Percentiles rank a stretch among this genome's conserved stretches.
Evolutionary conservation across 2,888 invertebrate species (phyloP).

Genomic region (Dicyrtomina minuta): DNA sequence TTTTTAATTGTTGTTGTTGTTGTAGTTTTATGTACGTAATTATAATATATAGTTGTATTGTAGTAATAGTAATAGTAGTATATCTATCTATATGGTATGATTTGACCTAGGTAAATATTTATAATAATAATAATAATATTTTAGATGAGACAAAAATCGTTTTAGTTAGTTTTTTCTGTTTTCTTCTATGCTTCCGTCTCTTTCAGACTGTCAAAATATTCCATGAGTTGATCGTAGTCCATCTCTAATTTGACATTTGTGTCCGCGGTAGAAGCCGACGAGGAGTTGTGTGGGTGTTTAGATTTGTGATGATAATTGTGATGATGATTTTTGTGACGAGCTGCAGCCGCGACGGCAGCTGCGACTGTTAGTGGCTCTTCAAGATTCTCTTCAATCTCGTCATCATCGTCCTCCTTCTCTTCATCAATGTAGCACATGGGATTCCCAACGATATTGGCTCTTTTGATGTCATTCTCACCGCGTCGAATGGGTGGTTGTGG

Average conservation of each 20-base stretch:
- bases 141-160: neutral
- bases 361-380: conserved; percentile 56
- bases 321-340: conserved; percentile 40
- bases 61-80: neutral
- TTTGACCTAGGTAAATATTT: neutral
- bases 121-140: conserved; percentile 8
- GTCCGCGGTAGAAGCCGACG: conserved; percentile 55
- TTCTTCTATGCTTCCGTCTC: conserved; percentile 65
- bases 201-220: conserved; percentile 97
- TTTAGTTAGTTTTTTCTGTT: neutral
- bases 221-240: conserved; percentile 97
- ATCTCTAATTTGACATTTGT: conserved; percentile 77
- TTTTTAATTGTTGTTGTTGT: no score
- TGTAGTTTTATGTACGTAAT: no score
- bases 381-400: conserved; percentile 54
- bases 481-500: conserved; percentile 28
- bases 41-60: no score
- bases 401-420: conserved; percentile 54
- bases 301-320: neutral
- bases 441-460: conserved; percentile 80
- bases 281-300: neutral
- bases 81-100: neutral
- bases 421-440: conserved; percentile 73
- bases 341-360: conserved; percentile 50
- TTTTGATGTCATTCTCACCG: conserved; percentile 53